Percentiles rank a stretch among this genome's conserved stretches.
These are phyloP conservation scores for Monomorium pharaonis DNA, from an alignment of 1,140 invertebrate species.

Conservation along the genomic window DNA sequence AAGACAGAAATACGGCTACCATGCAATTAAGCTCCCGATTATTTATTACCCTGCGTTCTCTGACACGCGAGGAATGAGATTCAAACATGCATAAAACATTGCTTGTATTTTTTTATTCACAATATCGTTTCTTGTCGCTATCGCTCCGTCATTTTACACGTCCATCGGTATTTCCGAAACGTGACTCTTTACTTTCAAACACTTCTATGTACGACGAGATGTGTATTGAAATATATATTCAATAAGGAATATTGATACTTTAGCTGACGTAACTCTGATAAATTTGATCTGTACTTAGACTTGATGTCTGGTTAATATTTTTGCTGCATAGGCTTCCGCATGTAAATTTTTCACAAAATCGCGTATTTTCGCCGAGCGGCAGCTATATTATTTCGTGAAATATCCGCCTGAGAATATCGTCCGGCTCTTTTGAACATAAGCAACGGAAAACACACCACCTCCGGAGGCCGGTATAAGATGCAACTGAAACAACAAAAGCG, in stretches of 20 bases:
- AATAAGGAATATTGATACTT: neutral
- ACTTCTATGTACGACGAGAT: neutral
- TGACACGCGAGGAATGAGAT: neutral
- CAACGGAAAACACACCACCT: conserved; percentile 38
- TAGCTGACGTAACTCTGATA: neutral
- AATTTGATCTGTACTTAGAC: neutral
- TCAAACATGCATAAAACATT: conserved; percentile 23
- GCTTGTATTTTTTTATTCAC: neutral
- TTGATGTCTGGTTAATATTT: conserved; percentile 2
- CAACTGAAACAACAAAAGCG: conserved; percentile 41
- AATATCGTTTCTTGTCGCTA: neutral
- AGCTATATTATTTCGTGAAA: conserved; percentile 45
- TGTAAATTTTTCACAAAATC: conserved; percentile 36
- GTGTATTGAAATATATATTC: neutral
- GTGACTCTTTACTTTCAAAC: neutral
- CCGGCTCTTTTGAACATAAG: conserved; percentile 28
- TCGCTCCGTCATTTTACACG: neutral
- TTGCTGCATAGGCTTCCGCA: neutral
- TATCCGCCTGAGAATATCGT: neutral
- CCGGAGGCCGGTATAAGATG: conserved; percentile 8
- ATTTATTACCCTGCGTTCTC: conserved; percentile 8
- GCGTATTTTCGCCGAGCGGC: neutral
- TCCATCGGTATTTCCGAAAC: neutral
- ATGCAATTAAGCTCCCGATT: neutral
- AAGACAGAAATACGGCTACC: neutral